Evolutionary conservation across 2,888 invertebrate species (phyloP).

Genomic region (Coenonympha glycerion): DNA sequence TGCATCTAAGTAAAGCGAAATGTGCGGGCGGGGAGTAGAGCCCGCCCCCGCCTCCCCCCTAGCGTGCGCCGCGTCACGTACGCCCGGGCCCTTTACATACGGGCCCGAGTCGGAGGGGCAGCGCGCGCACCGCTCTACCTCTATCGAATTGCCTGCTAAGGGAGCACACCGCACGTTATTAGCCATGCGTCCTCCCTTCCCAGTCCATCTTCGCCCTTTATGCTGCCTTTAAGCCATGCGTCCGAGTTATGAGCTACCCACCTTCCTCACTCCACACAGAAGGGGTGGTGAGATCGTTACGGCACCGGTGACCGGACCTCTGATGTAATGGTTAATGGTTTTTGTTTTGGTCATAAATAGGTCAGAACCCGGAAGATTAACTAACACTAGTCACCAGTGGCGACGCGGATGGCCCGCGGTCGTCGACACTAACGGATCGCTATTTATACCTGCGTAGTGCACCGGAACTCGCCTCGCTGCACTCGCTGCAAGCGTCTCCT

Average conservation of each 20-base stretch:
- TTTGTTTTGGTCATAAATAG: slow-evolving; percentile 43
- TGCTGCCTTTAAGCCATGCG: slow-evolving; percentile 37
- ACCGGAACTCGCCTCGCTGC: slow-evolving; percentile 73
- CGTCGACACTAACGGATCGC: slow-evolving; percentile 75
- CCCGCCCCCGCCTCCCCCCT: slow-evolving; percentile 41
- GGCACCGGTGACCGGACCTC: slow-evolving; percentile 27
- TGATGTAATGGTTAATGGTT: slow-evolving; percentile 37
- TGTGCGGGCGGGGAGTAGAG: slow-evolving; percentile 48
- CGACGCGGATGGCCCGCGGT: slow-evolving; percentile 59
- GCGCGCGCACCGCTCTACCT: slow-evolving; percentile 55
- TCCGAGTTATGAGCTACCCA: slow-evolving; percentile 42
- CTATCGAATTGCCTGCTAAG: slow-evolving; percentile 58
- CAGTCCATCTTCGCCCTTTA: slow-evolving; percentile 40
- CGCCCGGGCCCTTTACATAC: slow-evolving; percentile 53
- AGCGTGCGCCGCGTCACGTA: slow-evolving; percentile 59
- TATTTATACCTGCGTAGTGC: slow-evolving; percentile 75
- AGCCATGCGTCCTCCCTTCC: slow-evolving; percentile 46
- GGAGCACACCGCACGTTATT: slow-evolving; percentile 68
- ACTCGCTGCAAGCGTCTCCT: slow-evolving; percentile 68
- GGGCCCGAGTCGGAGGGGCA: slow-evolving; percentile 45
- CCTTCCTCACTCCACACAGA: slow-evolving; percentile 39
- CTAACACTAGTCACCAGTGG: slow-evolving; percentile 25
- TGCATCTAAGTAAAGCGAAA: slow-evolving; percentile 55
- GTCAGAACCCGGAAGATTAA: too few species aligned
- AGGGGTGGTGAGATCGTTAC: slow-evolving; percentile 37